Conservation (phyloP, 1,140 invertebrate species). For the Liolophura sinensis region DNA sequence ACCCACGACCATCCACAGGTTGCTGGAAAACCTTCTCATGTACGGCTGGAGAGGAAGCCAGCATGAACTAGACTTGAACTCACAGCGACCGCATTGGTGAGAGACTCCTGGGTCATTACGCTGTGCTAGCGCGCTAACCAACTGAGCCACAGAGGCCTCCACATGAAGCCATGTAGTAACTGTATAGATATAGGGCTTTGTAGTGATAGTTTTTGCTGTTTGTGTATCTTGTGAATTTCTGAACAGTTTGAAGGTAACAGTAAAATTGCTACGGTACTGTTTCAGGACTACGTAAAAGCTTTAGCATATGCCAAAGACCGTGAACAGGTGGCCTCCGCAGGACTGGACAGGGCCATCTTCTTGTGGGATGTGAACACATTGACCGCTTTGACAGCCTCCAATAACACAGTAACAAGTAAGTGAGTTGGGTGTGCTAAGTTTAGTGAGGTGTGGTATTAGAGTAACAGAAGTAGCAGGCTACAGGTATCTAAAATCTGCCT, state of each 20-base stretch:
- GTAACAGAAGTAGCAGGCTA: constrained; percentile 88
- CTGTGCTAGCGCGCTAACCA: no score
- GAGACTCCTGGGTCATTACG: no score
- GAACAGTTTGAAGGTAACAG: neutral
- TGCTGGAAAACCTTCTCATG: no score
- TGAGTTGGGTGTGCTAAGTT: neutral
- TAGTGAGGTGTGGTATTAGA: no score
- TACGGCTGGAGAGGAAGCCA: no score
- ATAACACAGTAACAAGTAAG: constrained; percentile 98
- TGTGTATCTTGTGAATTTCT: neutral
- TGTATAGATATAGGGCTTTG: no score
- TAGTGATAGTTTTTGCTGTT: neutral
- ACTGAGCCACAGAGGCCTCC: no score
- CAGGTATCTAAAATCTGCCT: no score
- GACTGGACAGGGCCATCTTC: constrained; percentile 95
- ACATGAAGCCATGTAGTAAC: no score
- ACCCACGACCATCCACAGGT: no score
- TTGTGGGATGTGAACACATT: constrained; percentile 99
- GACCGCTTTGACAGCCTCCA: constrained; percentile 95
- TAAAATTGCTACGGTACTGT: constrained; percentile 1
- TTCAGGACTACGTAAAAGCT: constrained; percentile 93
- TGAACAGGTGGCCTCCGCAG: constrained; percentile 96
- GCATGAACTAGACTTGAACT: no score
- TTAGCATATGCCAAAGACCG: constrained; percentile 98
- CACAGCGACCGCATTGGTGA: no score